Conservation (phyloP, 1,140 invertebrate genomes). For the Nomia melanderi region DNA sequence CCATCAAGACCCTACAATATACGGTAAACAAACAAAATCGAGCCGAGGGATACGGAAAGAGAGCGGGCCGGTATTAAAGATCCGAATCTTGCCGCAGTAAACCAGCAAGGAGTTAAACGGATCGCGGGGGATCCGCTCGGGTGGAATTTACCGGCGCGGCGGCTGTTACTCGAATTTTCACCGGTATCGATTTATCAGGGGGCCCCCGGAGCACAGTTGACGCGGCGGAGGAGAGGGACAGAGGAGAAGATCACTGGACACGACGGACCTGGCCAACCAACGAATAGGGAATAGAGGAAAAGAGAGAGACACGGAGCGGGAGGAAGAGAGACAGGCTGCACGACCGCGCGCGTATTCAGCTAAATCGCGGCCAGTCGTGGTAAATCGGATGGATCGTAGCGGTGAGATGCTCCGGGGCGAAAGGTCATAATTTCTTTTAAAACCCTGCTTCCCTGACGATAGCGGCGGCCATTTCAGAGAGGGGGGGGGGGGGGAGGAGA, state of each 20-base stretch:
- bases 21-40: too few relatives aligned
- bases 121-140: conserved; percentile 3
- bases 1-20: not conserved
- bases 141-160: conserved; percentile 2
- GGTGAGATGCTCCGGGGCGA: not conserved
- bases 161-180: conserved; percentile 24
- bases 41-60: not conserved
- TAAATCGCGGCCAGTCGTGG: conserved; percentile 7
- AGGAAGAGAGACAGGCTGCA: too few relatives aligned
- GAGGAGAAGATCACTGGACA: not conserved
- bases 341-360: conserved; percentile 1
- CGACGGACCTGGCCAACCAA: not conserved
- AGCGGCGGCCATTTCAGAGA: not conserved
- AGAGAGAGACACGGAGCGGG: not conserved
- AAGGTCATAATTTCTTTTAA: conserved; percentile 35
- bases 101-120: conserved; percentile 8
- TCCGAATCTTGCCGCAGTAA: not conserved
- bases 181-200: conserved; percentile 18
- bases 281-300: not conserved
- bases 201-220: too few relatives aligned
- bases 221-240: not conserved
- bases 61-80: not conserved
- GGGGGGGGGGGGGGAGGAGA: not conserved
- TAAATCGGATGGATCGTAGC: conserved; percentile 23
- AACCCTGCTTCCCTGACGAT: not conserved